Base-by-base conservation (phyloP, 2,888 invertebrate species). In the Margaritifera margaritifera region DNA sequence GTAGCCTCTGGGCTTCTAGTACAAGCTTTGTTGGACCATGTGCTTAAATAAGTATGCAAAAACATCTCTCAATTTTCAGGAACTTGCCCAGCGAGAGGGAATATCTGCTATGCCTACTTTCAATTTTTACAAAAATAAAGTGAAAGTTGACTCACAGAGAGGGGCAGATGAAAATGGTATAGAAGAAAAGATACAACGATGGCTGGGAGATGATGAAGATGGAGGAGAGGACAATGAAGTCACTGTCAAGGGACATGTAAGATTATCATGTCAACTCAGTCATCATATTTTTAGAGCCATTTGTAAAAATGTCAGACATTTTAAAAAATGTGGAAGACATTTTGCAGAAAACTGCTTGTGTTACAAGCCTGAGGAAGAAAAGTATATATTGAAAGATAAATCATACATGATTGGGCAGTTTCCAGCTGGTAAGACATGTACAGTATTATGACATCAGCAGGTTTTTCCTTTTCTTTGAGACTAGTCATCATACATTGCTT, bases 21-120 rank as follows among this genome's bases (percentile, higher is more conserved):
- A 22, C 55, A 42, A 42, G 42, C 42, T 42, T 42, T 11, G 42
- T 42, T 42, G 11, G 42, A 59, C 8, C 27, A 18, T 59, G 11
- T 59, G 8, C 27, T 59, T n/a, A 20, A 25, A 27, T 5, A 42
- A 2, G 15, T 42, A 15, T 42, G 11, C 42, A 42, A 42, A 42
- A n/a, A 42, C 1, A 56, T 1, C 6, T 27, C 20, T 19, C 19
- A n/a, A 55, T 62, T 74, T 81, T 62, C 72, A 90, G 81, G 97
- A 96, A 81, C 95, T 95, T 18, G 97, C 98, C 2, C 93, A 94
- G 42, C 92, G 93, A 20, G 95, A 98, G 88, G 96, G 96, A 66
- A 95, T 99, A 56, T 94, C 94, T 68, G 96, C 98, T 0, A 98
- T 99, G 98, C 99, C 99, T 31, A 99, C 99, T 0, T 99, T 99